Conservation (phyloP, 2,113 vertebrate species). For the Prochilodus magdalenae region DNA sequence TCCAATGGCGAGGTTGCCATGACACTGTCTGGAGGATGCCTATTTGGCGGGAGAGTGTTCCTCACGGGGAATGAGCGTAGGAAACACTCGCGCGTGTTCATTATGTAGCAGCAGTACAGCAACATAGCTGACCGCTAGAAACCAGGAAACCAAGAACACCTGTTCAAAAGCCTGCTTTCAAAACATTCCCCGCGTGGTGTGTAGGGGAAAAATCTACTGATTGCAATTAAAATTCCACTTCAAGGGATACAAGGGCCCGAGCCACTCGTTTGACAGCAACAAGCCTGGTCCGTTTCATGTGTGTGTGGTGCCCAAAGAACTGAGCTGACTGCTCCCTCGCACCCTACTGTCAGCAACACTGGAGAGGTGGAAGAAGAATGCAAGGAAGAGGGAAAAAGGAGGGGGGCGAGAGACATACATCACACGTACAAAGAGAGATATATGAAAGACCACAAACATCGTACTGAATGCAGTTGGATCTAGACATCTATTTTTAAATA, state of each 20-base stretch:
- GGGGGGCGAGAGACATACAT: conserved; percentile 25
- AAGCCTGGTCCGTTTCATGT: conserved; percentile 29
- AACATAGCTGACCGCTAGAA: conserved; percentile 67
- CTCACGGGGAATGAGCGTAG: conserved; percentile 16
- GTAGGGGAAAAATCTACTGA: conserved; percentile 46
- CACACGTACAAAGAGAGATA: conserved; percentile 19
- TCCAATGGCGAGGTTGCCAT: conserved; percentile 40
- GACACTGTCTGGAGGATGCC: conserved; percentile 35
- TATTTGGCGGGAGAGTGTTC: conserved; percentile 26
- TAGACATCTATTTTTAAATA: conserved; percentile 51
- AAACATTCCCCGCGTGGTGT: conserved; percentile 17
- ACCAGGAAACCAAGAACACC: conserved; percentile 71
- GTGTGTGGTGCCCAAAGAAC: neutral
- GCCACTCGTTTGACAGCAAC: conserved; percentile 51
- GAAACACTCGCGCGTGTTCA: conserved; percentile 13
- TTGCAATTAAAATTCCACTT: conserved; percentile 81
- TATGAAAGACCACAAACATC: conserved; percentile 1
- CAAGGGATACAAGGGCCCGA: conserved; percentile 78
- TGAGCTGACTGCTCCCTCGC: conserved; percentile 25
- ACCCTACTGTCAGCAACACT: conserved; percentile 30
- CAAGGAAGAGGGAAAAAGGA: conserved; percentile 9
- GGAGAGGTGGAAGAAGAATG: conserved; percentile 25
- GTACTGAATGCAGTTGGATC: conserved; percentile 36
- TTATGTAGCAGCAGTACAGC: conserved; percentile 12
- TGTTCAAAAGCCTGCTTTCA: conserved; percentile 40